These are phyloP conservation scores for Drosophila testacea DNA, from an alignment of 2,888 invertebrate species.

Conservation along the genomic window DNA sequence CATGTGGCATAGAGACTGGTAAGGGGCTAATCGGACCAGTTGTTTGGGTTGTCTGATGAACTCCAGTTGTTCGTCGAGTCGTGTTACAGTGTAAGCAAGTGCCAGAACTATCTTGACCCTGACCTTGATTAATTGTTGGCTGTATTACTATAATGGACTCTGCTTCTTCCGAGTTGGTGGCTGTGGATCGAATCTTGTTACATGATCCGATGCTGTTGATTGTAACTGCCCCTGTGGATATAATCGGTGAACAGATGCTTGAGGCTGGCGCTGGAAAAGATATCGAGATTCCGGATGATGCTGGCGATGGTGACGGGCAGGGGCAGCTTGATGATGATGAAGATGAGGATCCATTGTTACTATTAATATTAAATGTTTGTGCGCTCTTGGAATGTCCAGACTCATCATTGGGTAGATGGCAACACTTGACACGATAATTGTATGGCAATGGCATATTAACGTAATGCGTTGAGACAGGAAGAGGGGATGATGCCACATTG, in stretches of 20 bases:
- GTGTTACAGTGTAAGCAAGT: slow-evolving; percentile 85
- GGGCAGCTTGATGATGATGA: slow-evolving; percentile 43
- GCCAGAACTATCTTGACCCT: slow-evolving; percentile 43
- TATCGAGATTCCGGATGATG: slow-evolving; percentile 49
- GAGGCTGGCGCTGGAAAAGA: slow-evolving; percentile 25
- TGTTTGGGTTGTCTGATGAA: slow-evolving; percentile 85
- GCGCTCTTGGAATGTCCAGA: slow-evolving; percentile 34
- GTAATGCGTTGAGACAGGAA: slow-evolving; percentile 49
- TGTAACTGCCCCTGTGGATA: slow-evolving; percentile 5
- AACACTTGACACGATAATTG: slow-evolving; percentile 83
- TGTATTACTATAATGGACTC: slow-evolving; percentile 73
- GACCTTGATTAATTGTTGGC: slow-evolving; percentile 42
- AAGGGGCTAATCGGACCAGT: slow-evolving; percentile 85
- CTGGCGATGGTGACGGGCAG: slow-evolving; percentile 46
- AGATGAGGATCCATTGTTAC: slow-evolving; percentile 34
- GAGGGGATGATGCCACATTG: slow-evolving; percentile 5
- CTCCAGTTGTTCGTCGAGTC: slow-evolving; percentile 84
- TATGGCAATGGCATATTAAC: slow-evolving; percentile 77
- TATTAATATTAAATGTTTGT: slow-evolving; percentile 46
- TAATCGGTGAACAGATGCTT: slow-evolving; percentile 49
- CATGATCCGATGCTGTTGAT: slow-evolving; percentile 5
- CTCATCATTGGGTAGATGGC: slow-evolving; percentile 57
- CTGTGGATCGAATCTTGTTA: slow-evolving; percentile 12
- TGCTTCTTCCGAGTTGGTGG: slow-evolving; percentile 25
- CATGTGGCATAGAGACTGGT: slow-evolving; percentile 80